These are phyloP conservation scores for Drosophila rellima DNA, from an alignment of 2,888 invertebrate species.

Conservation along the genomic window DNA sequence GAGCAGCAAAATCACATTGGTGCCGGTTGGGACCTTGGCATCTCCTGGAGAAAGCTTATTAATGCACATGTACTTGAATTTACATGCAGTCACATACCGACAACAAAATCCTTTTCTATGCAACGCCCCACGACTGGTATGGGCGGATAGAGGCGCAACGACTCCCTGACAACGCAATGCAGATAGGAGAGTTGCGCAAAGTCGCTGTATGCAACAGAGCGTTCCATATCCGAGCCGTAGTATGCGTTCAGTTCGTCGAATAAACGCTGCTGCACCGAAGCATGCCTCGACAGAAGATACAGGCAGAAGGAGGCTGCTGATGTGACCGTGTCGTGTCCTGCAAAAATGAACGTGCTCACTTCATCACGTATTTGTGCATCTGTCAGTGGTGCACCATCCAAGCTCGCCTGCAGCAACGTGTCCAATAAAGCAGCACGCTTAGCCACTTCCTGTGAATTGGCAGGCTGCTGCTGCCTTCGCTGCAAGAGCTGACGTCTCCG, in stretches of 20 bases:
- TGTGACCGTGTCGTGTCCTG: slow-evolving; percentile 85
- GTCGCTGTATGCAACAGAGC: slow-evolving; percentile 66
- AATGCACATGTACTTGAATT: neutral
- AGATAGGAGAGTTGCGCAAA: slow-evolving; percentile 84
- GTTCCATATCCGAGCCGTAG: slow-evolving; percentile 68
- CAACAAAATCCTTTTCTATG: slow-evolving; percentile 86
- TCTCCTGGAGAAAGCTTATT: slow-evolving; percentile 10
- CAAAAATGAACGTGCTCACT: slow-evolving; percentile 91
- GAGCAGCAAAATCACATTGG: slow-evolving; percentile 80
- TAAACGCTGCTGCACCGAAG: slow-evolving; percentile 75
- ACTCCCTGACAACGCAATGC: slow-evolving; percentile 89
- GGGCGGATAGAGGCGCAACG: slow-evolving; percentile 88
- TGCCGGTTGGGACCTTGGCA: slow-evolving; percentile 71
- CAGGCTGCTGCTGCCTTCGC: neutral
- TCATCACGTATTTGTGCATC: slow-evolving; percentile 89
- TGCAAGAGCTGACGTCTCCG: slow-evolving; percentile 77
- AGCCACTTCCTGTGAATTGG: neutral
- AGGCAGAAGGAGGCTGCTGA: slow-evolving; percentile 83
- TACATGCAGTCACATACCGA: slow-evolving; percentile 85
- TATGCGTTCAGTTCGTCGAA: slow-evolving; percentile 76
- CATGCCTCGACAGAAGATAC: slow-evolving; percentile 80
- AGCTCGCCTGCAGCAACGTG: slow-evolving; percentile 87
- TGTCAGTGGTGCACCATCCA: slow-evolving; percentile 87
- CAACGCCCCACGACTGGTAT: slow-evolving; percentile 88
- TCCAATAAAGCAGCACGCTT: slow-evolving; percentile 88